These are phyloP conservation scores for Leucania comma DNA, from an alignment of 2,888 invertebrate species.

Conservation along the genomic window DNA sequence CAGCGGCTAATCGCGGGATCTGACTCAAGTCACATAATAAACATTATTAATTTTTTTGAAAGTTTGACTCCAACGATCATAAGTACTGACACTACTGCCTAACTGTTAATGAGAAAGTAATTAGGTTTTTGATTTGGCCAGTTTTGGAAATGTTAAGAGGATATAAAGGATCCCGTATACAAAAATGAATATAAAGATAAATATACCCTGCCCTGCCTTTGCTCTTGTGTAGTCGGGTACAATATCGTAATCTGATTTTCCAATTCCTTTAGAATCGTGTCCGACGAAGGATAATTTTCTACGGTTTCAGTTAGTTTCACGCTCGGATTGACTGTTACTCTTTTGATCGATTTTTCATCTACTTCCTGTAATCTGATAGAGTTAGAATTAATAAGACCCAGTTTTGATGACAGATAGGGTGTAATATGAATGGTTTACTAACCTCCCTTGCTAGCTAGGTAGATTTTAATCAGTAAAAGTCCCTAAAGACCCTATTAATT, in stretches of 20 bases:
- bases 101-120: too few species aligned
- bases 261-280: not conserved
- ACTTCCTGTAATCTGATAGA: slow-evolving; percentile 24
- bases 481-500: too few species aligned
- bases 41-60: too few species aligned
- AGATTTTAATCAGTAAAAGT: too few species aligned
- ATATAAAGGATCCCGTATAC: not conserved
- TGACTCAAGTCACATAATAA: too few species aligned
- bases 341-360: slow-evolving; percentile 5
- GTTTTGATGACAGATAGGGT: not conserved
- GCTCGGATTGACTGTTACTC: too few species aligned
- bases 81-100: too few species aligned
- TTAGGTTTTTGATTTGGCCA: too few species aligned
- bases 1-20: too few species aligned
- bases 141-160: too few species aligned
- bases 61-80: too few species aligned
- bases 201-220: not conserved
- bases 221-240: not conserved
- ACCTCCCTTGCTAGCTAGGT: too few species aligned
- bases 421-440: not conserved
- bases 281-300: not conserved
- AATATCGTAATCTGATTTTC: not conserved
- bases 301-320: slow-evolving; percentile 7
- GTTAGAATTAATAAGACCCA: not conserved
- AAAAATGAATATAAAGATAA: not conserved